These are phyloP conservation scores for Drosophila rubida DNA, from an alignment of 2,888 invertebrate species.

Conservation along the genomic window DNA sequence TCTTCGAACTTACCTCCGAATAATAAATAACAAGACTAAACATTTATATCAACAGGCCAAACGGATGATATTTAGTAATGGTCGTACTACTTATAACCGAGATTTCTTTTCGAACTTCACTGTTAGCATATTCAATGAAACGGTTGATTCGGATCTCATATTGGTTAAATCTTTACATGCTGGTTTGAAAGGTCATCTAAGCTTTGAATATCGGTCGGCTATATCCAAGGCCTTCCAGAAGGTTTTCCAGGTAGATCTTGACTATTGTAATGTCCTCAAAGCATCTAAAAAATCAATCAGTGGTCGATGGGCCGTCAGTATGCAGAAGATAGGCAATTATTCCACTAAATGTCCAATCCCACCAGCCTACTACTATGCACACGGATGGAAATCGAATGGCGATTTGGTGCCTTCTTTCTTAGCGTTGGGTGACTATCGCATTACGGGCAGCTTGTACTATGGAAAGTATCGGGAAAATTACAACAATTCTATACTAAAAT, in stretches of 20 bases:
- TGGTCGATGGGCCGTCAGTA: constrained; percentile 11
- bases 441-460: background rate
- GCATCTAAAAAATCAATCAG: background rate
- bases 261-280: constrained; percentile 5
- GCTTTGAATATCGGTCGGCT: constrained; percentile 5
- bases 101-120: background rate
- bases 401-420: background rate
- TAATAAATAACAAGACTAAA: background rate
- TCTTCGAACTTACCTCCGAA: background rate
- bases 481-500: background rate
- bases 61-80: background rate
- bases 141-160: background rate
- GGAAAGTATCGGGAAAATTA: background rate
- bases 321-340: constrained; percentile 3
- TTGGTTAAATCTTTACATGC: background rate
- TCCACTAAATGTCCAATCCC: constrained; percentile 2
- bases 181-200: constrained; percentile 3
- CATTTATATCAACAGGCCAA: background rate
- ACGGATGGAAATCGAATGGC: constrained; percentile 6
- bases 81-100: background rate
- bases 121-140: background rate
- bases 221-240: background rate
- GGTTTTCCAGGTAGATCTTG: constrained; percentile 1
- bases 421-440: background rate
- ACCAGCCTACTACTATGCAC: constrained; percentile 2